Evolutionary conservation across 2,113 vertebrate species (phyloP).

Genomic region (Odobenus rosmarus): DNA sequence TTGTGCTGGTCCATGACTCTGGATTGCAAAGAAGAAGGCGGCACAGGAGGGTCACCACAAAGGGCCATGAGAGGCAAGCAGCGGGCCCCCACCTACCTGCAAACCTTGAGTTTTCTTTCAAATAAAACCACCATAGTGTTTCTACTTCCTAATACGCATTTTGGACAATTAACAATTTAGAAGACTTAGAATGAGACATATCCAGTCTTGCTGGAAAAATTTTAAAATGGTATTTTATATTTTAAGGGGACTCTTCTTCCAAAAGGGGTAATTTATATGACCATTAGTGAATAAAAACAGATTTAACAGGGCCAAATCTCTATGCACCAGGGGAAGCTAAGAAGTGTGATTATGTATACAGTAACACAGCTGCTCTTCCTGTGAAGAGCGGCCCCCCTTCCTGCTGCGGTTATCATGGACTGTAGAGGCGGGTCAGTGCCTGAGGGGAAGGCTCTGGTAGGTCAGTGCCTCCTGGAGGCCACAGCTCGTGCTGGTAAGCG

Average conservation of each 20-base stretch:
- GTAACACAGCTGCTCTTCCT: background rate
- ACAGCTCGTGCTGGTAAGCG: background rate
- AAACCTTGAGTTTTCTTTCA: background rate
- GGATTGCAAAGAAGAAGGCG: background rate
- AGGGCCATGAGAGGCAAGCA: background rate
- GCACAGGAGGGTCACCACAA: background rate
- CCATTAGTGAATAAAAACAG: background rate
- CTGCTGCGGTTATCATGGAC: background rate
- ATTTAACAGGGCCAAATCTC: background rate
- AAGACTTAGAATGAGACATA: background rate
- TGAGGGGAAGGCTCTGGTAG: background rate
- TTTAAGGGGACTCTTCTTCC: background rate
- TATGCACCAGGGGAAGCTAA: background rate
- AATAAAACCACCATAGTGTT: background rate
- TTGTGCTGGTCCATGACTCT: slow-evolving; percentile 98
- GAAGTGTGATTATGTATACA: accelerated
- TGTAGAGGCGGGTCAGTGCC: accelerated
- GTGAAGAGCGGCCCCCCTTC: accelerated
- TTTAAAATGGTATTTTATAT: background rate
- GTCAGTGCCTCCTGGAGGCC: background rate
- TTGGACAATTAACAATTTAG: background rate
- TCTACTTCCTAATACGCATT: background rate
- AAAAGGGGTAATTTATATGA: background rate
- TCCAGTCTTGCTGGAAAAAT: background rate
- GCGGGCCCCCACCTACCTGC: background rate